phyloP scores from a whole-genome alignment of 1,140 invertebrate species.

The Camponotus pennsylvanicus region DNA sequence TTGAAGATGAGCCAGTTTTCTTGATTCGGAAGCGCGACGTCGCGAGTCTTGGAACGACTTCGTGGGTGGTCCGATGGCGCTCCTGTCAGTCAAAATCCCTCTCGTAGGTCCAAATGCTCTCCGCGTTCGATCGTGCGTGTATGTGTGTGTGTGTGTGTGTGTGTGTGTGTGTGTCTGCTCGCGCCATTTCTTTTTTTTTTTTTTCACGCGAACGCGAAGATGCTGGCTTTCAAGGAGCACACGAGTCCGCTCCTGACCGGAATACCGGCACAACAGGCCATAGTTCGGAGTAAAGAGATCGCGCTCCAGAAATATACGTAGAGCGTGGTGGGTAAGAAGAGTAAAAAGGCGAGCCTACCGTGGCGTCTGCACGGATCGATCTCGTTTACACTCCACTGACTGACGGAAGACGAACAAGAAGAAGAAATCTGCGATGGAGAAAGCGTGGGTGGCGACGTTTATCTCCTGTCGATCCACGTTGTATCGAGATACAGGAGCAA shows the following conservation, averaged over 20 bases:
- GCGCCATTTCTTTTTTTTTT: conserved; percentile 57
- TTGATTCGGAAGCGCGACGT: conserved; percentile 19
- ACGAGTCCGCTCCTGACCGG: conserved; percentile 47
- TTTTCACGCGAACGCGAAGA: conserved; percentile 24
- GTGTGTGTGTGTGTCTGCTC: conserved; percentile 6
- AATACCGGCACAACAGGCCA: conserved; percentile 71
- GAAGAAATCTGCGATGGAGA: conserved; percentile 42
- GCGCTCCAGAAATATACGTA: conserved; percentile 71
- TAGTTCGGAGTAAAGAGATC: conserved; percentile 70
- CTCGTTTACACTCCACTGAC: conserved; percentile 77
- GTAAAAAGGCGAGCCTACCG: conserved; percentile 66
- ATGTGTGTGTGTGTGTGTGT: neutral
- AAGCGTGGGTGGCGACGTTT: conserved; percentile 74
- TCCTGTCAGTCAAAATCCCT: conserved; percentile 77
- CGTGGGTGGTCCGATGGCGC: conserved; percentile 76
- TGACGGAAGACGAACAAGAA: conserved; percentile 67
- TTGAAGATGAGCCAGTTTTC: conserved; percentile 12
- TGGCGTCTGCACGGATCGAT: conserved; percentile 72
- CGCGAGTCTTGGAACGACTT: conserved; percentile 65
- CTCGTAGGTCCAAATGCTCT: conserved; percentile 52
- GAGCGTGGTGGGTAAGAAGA: conserved; percentile 67
- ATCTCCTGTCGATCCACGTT: conserved; percentile 66
- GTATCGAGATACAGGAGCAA: conserved; percentile 71
- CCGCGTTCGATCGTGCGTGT: conserved; percentile 19
- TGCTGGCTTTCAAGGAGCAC: conserved; percentile 62